Base-by-base conservation (phyloP, 2,888 invertebrate species). In the Andrena dorsata region DNA sequence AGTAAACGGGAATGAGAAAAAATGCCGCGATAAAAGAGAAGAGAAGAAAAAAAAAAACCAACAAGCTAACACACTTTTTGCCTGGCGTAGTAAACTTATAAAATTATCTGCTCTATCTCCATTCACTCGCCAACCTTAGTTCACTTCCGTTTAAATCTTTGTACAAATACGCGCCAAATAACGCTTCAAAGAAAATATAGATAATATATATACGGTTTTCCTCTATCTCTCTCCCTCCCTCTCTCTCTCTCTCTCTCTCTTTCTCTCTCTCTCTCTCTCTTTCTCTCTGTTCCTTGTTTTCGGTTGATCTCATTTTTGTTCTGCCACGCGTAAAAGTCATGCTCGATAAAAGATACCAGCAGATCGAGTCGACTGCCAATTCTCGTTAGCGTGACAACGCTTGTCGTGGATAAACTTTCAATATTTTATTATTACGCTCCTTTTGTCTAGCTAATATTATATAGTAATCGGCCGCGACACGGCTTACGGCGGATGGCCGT, bases 1-100 rank as follows among this genome's bases (percentile, higher is more conserved):
- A 76, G 20, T 76, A 73, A 69, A 80, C 28, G 64, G 64, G 72
- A 69, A 76, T 69, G 76, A 76, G 63, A 60, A 20, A 76, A 82
- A 76, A 60, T 58, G 69, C 53, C 28, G 60, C 32, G 64, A 35
- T 73, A 73, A 73, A 20, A 73, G 41, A 10, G n/a, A 30, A 16
- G 47, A 61, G 32, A 16, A 16, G 61, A 51, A 80, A 65, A 80
- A 65, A 51, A 80, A 65, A 80, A 65, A 77, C 26, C 41, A 70
- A 79, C 74, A 35, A 61, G 41, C 20, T 41, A 65, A 73, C 69
- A 41, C 64, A 35, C n/a, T 63, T 65, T n/a, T 60, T 26, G 23
- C n/a, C 56, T 30, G n/a, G 26, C 23, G 7, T 26, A 30, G 28
- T 63, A 56, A 79, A 81, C 49, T 58, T 47, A 28, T 58, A 47